phyloP scores from a whole-genome alignment of 2,888 invertebrate species.

The Drosophila seclusa region DNA sequence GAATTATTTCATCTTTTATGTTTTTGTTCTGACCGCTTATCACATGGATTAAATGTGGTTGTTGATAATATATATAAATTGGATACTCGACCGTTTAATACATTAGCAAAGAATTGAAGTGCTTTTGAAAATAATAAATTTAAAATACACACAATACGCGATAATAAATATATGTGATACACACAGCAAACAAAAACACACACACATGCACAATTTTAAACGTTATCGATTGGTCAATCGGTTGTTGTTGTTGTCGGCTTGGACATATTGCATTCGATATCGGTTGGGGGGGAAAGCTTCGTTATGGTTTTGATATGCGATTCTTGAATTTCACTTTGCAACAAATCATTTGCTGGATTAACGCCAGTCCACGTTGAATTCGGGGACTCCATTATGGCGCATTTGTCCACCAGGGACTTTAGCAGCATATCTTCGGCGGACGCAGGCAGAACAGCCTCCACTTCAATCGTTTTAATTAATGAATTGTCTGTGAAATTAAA shows the following conservation, averaged over 20 bases:
- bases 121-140: conserved; percentile 9
- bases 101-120: background rate
- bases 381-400: background rate
- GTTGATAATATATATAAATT: background rate
- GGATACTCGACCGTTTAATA: background rate
- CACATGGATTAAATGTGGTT: background rate
- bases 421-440: background rate
- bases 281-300: background rate
- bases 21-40: background rate
- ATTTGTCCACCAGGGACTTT: conserved; percentile 1
- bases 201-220: background rate
- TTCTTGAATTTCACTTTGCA: conserved; percentile 9
- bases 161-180: background rate
- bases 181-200: background rate
- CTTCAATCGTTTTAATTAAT: background rate
- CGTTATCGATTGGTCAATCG: background rate
- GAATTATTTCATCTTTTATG: background rate
- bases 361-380: background rate
- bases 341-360: conserved; percentile 10
- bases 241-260: background rate
- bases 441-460: background rate
- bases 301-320: conserved; percentile 14
- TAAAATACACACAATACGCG: background rate
- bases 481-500: background rate
- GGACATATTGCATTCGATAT: background rate